Evolutionary conservation across 2,888 invertebrate genomes (phyloP).

Genomic region (Sesia bembeciformis): DNA sequence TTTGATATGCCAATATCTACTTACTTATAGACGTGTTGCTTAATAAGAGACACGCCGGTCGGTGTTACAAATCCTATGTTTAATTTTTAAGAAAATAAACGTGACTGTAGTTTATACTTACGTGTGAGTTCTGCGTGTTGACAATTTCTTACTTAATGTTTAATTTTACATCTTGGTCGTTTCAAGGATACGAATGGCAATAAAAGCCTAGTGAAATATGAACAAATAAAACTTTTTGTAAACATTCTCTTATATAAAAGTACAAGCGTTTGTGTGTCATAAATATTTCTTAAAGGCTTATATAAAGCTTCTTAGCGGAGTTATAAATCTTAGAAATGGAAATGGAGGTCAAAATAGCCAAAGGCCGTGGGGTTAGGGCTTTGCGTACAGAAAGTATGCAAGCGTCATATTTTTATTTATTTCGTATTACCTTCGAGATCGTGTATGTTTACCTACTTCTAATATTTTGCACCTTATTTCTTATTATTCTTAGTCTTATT

Average conservation of each 20-base stretch:
- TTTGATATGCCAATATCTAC: too few species aligned
- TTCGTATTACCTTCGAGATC: slow-evolving; percentile 4
- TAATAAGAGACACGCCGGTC: too few species aligned
- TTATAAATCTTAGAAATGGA: slow-evolving; percentile 11
- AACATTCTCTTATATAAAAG: background rate
- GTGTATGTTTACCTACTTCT: background rate
- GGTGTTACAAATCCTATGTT: too few species aligned
- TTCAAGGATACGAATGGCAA: background rate
- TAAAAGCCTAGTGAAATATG: background rate
- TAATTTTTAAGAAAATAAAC: too few species aligned
- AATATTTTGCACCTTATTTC: too few species aligned
- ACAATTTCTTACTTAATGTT: too few species aligned
- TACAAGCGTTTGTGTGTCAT: slow-evolving; percentile 1
- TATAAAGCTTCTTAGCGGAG: slow-evolving; percentile 10
- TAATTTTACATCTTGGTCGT: background rate
- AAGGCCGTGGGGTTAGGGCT: slow-evolving; percentile 2
- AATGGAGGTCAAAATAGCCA: slow-evolving; percentile 9
- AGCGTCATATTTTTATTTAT: slow-evolving; percentile 2
- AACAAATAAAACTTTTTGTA: background rate
- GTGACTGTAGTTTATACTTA: too few species aligned
- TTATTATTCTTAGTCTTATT: too few species aligned
- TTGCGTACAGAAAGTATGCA: background rate
- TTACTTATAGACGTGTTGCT: too few species aligned
- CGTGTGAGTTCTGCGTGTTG: too few species aligned
- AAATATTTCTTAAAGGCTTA: slow-evolving; percentile 10